Evolutionary conservation across 2,888 invertebrate genomes (phyloP).

Genomic region (Leptopterna dolabrata): DNA sequence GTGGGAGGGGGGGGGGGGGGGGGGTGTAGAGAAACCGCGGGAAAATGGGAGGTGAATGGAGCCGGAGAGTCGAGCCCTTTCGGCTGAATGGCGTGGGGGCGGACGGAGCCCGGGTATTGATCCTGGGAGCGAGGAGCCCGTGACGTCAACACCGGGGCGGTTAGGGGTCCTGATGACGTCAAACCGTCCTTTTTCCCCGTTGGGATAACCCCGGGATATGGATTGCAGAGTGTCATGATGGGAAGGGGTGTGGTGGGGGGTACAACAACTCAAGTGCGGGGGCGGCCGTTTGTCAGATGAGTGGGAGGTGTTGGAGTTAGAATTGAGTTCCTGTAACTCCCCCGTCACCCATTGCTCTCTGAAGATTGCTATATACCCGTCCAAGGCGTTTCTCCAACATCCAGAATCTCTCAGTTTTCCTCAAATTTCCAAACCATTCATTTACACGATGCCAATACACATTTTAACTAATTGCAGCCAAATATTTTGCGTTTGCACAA

Average conservation of each 20-base stretch:
- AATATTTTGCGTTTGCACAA: no score
- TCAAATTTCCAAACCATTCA: neutral
- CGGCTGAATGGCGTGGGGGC: slow-evolving; percentile 16
- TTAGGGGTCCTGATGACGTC: slow-evolving; percentile 16
- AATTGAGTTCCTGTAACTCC: neutral
- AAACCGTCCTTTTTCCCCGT: neutral
- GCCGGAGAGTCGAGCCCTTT: slow-evolving; percentile 3
- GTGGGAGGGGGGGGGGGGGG: neutral
- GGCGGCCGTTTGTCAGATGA: slow-evolving; percentile 14
- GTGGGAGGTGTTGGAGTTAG: neutral
- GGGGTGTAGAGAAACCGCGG: neutral
- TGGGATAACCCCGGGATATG: neutral
- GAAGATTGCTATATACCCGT: no score
- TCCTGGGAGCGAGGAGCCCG: neutral
- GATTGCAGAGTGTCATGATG: neutral
- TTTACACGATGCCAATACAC: neutral
- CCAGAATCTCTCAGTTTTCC: no score
- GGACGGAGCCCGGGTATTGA: neutral
- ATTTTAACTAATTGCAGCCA: no score
- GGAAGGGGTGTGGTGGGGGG: neutral
- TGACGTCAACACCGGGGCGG: slow-evolving; percentile 26
- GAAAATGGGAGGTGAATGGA: neutral
- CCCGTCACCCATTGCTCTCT: neutral
- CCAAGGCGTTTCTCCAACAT: no score
- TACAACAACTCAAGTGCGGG: slow-evolving; percentile 19